Percentiles rank a stretch among this genome's conserved stretches.
Conservation (phyloP, 1,140 invertebrate species). For the Dendrolimus punctatus region DNA sequence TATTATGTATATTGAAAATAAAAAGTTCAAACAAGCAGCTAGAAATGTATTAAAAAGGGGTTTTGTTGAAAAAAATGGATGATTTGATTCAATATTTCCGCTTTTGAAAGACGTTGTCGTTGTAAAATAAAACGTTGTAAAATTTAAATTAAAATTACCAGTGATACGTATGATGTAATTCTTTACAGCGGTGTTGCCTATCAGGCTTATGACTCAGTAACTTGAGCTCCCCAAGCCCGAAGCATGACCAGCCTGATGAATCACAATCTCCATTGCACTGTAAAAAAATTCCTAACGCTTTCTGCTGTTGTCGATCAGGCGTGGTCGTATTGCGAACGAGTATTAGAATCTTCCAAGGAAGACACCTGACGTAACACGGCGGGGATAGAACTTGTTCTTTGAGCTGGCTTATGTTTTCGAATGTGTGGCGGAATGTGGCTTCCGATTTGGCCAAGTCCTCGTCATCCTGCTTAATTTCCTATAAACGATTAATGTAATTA, state of each 20-base stretch:
- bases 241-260: slow-evolving; percentile 96
- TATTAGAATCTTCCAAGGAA: slow-evolving; percentile 99
- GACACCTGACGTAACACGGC: slow-evolving; percentile 92
- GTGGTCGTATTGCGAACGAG: slow-evolving; percentile 87
- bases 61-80: too few relatives aligned
- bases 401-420: slow-evolving; percentile 91
- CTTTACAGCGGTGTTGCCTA: slow-evolving; percentile 82
- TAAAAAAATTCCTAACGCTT: slow-evolving; percentile 90
- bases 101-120: background rate
- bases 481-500: background rate
- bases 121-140: background rate
- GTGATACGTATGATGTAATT: slow-evolving; percentile 79
- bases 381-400: slow-evolving; percentile 92
- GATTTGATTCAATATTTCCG: background rate
- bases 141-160: slow-evolving; percentile 40
- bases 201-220: slow-evolving; percentile 88
- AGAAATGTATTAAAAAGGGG: too few relatives aligned
- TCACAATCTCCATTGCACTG: slow-evolving; percentile 96
- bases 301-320: slow-evolving; percentile 79
- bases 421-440: slow-evolving; percentile 90
- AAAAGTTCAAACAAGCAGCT: too few relatives aligned
- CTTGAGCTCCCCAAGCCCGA: slow-evolving; percentile 92
- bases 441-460: slow-evolving; percentile 93
- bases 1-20: too few relatives aligned
- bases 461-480: slow-evolving; percentile 69